Conservation (phyloP, 2,888 invertebrate genomes). For the Malachius bipustulatus region DNA sequence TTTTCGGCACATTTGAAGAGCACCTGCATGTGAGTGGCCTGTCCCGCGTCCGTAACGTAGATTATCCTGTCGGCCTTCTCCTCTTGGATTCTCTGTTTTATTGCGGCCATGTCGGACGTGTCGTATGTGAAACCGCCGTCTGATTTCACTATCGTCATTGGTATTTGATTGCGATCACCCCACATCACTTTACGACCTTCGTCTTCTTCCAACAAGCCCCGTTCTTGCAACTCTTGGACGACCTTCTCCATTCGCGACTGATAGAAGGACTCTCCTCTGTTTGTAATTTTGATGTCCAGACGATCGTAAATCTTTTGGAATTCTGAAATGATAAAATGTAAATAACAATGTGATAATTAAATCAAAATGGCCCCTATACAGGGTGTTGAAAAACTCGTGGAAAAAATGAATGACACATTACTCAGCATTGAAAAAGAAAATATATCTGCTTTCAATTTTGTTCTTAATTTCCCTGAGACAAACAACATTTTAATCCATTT, state of each 20-base stretch:
- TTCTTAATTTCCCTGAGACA: no score
- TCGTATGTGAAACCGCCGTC: slow-evolving; percentile 98
- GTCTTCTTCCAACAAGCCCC: slow-evolving; percentile 63
- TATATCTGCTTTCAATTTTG: no score
- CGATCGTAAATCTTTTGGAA: slow-evolving; percentile 84
- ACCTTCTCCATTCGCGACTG: slow-evolving; percentile 78
- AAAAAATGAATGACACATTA: no score
- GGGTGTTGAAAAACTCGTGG: no score
- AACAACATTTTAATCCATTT: no score
- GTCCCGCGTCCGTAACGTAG: slow-evolving; percentile 92
- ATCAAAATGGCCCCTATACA: slow-evolving; percentile 11
- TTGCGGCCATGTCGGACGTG: slow-evolving; percentile 92
- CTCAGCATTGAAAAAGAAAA: no score
- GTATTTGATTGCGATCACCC: slow-evolving; percentile 57
- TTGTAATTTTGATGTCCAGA: slow-evolving; percentile 61
- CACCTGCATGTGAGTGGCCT: slow-evolving; percentile 61
- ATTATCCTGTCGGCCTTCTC: slow-evolving; percentile 83
- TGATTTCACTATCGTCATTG: slow-evolving; percentile 89
- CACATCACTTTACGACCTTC: slow-evolving; percentile 80
- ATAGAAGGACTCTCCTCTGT: slow-evolving; percentile 95
- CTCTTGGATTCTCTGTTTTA: slow-evolving; percentile 70
- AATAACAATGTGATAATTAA: slow-evolving; percentile 25
- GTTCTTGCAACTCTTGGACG: slow-evolving; percentile 46
- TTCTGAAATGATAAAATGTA: slow-evolving; percentile 46
- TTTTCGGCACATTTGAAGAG: slow-evolving; percentile 70